Percentiles rank a stretch among this genome's conserved stretches.
These are phyloP conservation scores for Pseudolaguvia tuberculata DNA, from an alignment of 2,113 vertebrate genomes.

Conservation along the genomic window DNA sequence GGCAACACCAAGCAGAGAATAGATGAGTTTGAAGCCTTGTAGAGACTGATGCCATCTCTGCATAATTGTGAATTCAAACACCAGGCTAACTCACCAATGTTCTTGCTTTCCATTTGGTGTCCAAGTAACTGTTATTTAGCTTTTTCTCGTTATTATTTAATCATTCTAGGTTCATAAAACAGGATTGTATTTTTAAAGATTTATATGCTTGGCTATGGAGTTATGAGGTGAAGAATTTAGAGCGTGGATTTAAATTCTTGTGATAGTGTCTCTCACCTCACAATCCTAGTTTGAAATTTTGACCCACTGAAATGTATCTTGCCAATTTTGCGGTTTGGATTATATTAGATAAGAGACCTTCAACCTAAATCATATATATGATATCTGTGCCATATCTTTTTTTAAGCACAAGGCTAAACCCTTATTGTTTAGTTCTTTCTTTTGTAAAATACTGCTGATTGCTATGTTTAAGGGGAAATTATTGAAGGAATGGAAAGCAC, in stretches of 20 bases:
- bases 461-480: neutral
- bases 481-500: neutral
- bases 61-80: constrained; percentile 22
- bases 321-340: neutral
- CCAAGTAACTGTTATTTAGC: constrained; percentile 30
- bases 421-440: constrained; percentile 2
- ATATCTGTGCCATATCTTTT: constrained; percentile 36
- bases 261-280: neutral
- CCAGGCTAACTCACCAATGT: constrained; percentile 20
- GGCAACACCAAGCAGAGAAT: constrained; percentile 98
- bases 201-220: neutral
- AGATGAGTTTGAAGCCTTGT: constrained; percentile 96
- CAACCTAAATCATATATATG: constrained; percentile 34
- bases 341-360: constrained; percentile 1
- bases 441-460: constrained; percentile 11
- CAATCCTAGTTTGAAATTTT: neutral
- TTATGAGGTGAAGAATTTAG: constrained; percentile 10
- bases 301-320: constrained; percentile 13
- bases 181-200: constrained; percentile 25
- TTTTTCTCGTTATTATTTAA: constrained; percentile 34
- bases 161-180: constrained; percentile 25
- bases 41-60: constrained; percentile 51
- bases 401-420: neutral
- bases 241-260: neutral
- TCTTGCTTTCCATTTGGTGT: constrained; percentile 31